Evolutionary conservation across 2,113 vertebrate genomes (phyloP), one percentile per base, ranked within the genome.

Genomic region (Urocitellus parryii): DNA sequence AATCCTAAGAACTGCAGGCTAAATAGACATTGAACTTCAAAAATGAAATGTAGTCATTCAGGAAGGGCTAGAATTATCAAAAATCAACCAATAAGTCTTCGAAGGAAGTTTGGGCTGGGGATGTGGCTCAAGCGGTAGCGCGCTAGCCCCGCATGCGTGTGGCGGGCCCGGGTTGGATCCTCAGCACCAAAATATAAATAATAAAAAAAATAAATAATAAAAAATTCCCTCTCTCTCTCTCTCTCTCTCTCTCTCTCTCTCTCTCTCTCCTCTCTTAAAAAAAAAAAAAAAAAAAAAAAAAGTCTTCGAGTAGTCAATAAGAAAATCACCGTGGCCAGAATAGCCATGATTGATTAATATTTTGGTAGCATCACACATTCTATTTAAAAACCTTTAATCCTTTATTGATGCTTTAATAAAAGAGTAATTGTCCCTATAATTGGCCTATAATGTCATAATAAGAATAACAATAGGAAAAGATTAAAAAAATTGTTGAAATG

Each of bases 311-410:
- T 67, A 37, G 85, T 88, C 25, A 91, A 83, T n/a, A 92, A 79
- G 79, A 29, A 67, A 88, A 13, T 79, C 68, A 63, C 17, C 11
- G 10, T 73, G 32, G 48, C 18, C 10, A 65, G 5, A 6, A 22
- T 11, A 56, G 34, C 93, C 39, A 32, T 45, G 25, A 91, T 0
- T 67, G 11, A 81, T 87, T 79, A 88, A 88, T 25, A 94, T 83
- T 63, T 67, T 37, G 16, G 27, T 4, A 80, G 51, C 4, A 56
- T n/a, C 32, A 32, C 4, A 25, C 7, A 34, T 25, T 70, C 34
- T 91, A 48, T 34, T 94, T 29, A 89, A 95, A 63, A 58, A 53
- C 48, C n/a, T 70, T 77, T 85, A 79, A 82, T 34, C n/a, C 10
- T 9, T 67, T 14, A 84, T 2, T 53, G 25, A 17, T 81, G 3